phyloP scores from a whole-genome alignment of 2,797 vertebrate species.

The Alfaro cultratus region DNA sequence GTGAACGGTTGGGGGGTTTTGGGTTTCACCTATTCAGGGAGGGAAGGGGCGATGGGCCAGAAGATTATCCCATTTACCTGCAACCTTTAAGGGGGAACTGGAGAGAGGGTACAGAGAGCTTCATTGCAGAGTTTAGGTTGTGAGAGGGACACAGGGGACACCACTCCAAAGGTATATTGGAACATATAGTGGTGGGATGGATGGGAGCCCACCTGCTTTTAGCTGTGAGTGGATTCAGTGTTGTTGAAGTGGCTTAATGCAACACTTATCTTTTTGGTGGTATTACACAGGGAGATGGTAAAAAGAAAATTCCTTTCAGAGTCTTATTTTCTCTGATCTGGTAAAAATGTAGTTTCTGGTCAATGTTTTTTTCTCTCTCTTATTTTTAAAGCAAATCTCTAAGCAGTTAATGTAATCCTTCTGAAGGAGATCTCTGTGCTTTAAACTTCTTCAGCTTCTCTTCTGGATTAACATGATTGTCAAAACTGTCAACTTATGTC shows the following conservation, averaged over 20 bases:
- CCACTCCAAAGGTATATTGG: conserved; percentile 66
- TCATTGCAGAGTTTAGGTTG: conserved; percentile 57
- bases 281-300: conserved; percentile 7
- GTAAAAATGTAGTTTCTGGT: conserved; percentile 1
- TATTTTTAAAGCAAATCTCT: not conserved
- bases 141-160: conserved; percentile 60
- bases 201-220: conserved; percentile 70
- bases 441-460: not conserved
- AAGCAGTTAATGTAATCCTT: not conserved
- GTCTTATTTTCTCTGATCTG: not conserved
- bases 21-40: conserved; percentile 71
- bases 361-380: not conserved
- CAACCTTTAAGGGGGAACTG: conserved; percentile 70
- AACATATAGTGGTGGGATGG: conserved; percentile 53
- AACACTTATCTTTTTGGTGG: conserved; percentile 22
- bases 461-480: not conserved
- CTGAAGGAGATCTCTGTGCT: not conserved
- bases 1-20: conserved; percentile 43
- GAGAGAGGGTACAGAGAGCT: conserved; percentile 51
- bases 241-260: conserved; percentile 64
- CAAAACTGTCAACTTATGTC: not conserved
- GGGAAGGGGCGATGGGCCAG: conserved; percentile 68
- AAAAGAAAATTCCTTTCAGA: conserved; percentile 25
- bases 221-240: conserved; percentile 64
- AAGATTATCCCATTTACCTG: conserved; percentile 79